A percentile compares a stretch with the other conserved stretches of the same genome.
These are phyloP conservation scores for Eretmocerus hayati DNA, from an alignment of 2,888 invertebrate species.

Conservation along the genomic window DNA sequence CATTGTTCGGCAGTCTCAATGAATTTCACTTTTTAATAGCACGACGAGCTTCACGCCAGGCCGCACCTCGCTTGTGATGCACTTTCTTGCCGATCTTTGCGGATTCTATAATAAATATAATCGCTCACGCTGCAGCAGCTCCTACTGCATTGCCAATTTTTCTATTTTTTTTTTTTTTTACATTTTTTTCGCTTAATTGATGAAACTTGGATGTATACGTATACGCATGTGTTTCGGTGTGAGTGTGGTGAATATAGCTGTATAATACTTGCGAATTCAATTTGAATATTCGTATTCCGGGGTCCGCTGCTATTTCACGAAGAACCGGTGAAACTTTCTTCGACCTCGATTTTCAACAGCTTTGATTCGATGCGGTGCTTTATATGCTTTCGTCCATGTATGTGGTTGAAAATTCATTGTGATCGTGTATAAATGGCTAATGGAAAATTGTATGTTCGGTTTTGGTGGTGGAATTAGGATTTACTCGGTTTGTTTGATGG, in stretches of 20 bases:
- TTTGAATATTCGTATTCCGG: not conserved
- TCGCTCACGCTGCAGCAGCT: not conserved
- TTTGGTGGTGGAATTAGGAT: too few species aligned
- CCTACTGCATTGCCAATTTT: not conserved
- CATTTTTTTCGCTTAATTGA: not conserved
- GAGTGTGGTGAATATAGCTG: too few species aligned
- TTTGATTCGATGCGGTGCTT: too few species aligned
- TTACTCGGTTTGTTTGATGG: too few species aligned
- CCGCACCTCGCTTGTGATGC: constrained; percentile 16
- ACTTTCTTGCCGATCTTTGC: constrained; percentile 18
- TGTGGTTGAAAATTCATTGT: too few species aligned
- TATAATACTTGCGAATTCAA: not conserved
- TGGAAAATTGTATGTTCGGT: too few species aligned
- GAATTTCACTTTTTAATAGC: constrained; percentile 27
- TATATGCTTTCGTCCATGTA: not conserved
- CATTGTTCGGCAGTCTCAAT: constrained; percentile 18
- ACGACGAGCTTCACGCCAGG: constrained; percentile 20
- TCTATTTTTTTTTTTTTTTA: not conserved
- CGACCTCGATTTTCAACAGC: constrained; percentile 24
- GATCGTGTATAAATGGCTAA: too few species aligned
- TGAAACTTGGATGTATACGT: constrained; percentile 7
- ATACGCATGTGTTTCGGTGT: too few species aligned
- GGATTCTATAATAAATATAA: not conserved
- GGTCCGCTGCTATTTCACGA: not conserved
- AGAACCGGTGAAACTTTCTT: too few species aligned